Evolutionary conservation across 2,797 vertebrate species (phyloP).

Genomic region (Streptopelia turtur): DNA sequence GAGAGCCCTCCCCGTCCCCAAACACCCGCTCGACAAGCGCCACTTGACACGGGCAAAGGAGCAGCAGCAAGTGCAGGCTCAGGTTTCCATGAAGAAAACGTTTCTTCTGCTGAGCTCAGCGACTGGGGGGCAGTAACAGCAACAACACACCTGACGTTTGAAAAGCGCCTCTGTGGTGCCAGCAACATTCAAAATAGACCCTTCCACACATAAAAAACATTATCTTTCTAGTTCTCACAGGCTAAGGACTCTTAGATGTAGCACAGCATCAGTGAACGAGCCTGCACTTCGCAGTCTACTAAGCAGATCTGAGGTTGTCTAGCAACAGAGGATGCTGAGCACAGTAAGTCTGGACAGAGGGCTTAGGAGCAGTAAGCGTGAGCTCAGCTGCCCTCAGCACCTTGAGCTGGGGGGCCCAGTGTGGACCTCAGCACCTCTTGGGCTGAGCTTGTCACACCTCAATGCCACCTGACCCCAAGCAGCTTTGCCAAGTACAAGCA

Average conservation of each 20-base stretch:
- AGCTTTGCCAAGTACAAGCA: background rate
- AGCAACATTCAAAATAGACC: background rate
- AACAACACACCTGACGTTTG: background rate
- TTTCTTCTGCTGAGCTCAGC: background rate
- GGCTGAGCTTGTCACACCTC: background rate
- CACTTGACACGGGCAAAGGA: background rate
- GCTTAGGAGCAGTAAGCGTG: background rate
- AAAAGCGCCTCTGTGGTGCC: background rate
- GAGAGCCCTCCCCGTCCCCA: background rate
- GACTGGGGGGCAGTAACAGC: background rate
- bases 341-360: background rate
- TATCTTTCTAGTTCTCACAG: background rate
- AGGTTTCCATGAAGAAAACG: background rate
- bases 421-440: background rate
- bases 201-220: background rate
- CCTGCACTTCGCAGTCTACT: background rate
- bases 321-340: background rate
- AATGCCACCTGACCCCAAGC: background rate
- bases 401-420: background rate
- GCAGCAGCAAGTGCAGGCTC: background rate
- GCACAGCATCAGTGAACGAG: background rate
- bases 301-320: background rate
- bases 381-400: background rate
- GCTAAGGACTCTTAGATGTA: background rate
- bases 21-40: background rate